Conservation (phyloP, 2,113 vertebrate species). For the Scatophagus argus region DNA sequence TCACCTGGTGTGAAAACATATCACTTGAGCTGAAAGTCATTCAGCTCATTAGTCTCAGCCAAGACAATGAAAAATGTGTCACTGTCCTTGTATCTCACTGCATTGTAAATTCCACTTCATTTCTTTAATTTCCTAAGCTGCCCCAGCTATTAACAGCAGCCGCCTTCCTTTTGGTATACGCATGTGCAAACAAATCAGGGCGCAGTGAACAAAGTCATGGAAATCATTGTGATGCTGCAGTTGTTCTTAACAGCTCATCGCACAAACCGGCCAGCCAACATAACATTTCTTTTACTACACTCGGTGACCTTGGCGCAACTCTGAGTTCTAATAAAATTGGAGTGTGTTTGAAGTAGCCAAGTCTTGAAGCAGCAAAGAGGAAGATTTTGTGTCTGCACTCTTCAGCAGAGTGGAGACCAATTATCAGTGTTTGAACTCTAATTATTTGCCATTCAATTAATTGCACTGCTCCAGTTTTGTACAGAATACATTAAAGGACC, state of each 20-base stretch:
- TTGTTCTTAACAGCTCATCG: slow-evolving; percentile 27
- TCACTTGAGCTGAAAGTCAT: slow-evolving; percentile 54
- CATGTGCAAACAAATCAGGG: slow-evolving; percentile 44
- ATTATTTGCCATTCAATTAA: slow-evolving; percentile 61
- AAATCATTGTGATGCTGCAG: slow-evolving; percentile 46
- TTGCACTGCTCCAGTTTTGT: slow-evolving; percentile 48
- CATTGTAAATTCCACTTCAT: slow-evolving; percentile 35
- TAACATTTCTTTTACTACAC: slow-evolving; percentile 3
- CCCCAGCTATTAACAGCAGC: slow-evolving; percentile 15
- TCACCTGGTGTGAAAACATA: slow-evolving; percentile 35
- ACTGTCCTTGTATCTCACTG: slow-evolving; percentile 37
- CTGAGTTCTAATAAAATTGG: slow-evolving; percentile 19
- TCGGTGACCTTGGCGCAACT: slow-evolving; percentile 47
- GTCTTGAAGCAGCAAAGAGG: slow-evolving; percentile 14
- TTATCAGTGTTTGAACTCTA: slow-evolving; percentile 58
- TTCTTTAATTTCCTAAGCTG: slow-evolving; percentile 29
- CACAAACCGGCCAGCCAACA: slow-evolving; percentile 34
- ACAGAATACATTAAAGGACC: slow-evolving; percentile 28
- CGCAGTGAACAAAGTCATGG: slow-evolving; percentile 49
- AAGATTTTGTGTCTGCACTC: slow-evolving; percentile 21
- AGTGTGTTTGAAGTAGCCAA: slow-evolving; percentile 39
- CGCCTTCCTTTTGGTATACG: slow-evolving; percentile 34
- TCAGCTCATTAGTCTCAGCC: slow-evolving; percentile 41
- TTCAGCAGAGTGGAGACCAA: slow-evolving; percentile 35
- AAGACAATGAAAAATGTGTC: slow-evolving; percentile 44